Base-by-base conservation (phyloP, 2,888 invertebrate species). In the Eupithecia pulchellata region DNA sequence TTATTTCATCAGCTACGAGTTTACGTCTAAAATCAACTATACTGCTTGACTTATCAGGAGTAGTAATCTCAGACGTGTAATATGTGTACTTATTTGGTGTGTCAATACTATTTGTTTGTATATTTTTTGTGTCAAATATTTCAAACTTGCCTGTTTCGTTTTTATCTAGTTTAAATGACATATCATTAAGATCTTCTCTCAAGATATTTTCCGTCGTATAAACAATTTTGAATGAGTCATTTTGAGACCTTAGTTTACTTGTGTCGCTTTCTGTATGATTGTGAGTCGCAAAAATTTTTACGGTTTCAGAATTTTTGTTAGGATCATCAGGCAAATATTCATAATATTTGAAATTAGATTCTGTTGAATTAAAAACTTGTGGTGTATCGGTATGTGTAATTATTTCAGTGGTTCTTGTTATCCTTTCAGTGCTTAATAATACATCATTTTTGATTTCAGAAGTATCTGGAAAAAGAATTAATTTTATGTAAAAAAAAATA, bases 311-410 rank as follows among this genome's bases (percentile, higher is more conserved):
- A 11, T 4, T 60, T 32, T 30, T 60, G 8, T 30, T 30, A n/a
- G 9, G 30, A 17, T 32, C 20, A 60, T 60, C 58, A 32, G 29
- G 30, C n/a, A 32, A 32, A 32, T 60, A 60, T 30, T 60, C 58
- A 30, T 30, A 29, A 60, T 60, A 30, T 32, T 60, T 60, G 9
- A n/a, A 30, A 30, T 30, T 32, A 0, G 58, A 30, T 30, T 32
- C 32, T n/a, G 29, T 30, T n/a, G 58, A 32, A 30, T 11, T 30
- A 14, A 30, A 30, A 17, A n/a, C n/a, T n/a, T n/a, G 17, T 57
- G 29, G 14, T 57, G 14, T 29, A 29, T 57, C 29, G 13, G 4
- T 55, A 29, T 17, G 29, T 29, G 57, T 29, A 57, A 29, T 25
- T 4, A 52, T 57, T 29, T 57, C 29, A 8, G 57, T 30, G 2